Evolutionary conservation across 2,888 invertebrate species (phyloP).

Genomic region (Icerya purchasi): DNA sequence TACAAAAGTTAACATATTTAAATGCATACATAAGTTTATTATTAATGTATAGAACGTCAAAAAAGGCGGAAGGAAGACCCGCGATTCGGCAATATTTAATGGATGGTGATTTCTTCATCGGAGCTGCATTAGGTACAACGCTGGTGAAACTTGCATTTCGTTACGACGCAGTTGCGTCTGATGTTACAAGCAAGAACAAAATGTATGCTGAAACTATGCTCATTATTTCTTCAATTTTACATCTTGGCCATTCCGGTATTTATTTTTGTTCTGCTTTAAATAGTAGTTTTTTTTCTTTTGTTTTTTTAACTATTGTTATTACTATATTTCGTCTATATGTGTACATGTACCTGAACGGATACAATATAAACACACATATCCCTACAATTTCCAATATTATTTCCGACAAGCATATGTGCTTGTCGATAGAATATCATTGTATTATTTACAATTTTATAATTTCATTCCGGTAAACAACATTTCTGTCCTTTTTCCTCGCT

Average conservation of each 20-base stretch:
- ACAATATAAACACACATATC: no score
- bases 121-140: conserved; percentile 74
- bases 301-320: no score
- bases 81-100: conserved; percentile 69
- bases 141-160: conserved; percentile 73
- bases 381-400: no score
- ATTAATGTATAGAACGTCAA: conserved; percentile 13
- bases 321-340: no score
- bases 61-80: conserved; percentile 42
- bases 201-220: conserved; percentile 66
- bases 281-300: neutral
- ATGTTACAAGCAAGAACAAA: conserved; percentile 31
- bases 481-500: no score
- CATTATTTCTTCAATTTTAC: conserved; percentile 64
- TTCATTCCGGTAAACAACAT: no score
- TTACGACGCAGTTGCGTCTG: conserved; percentile 30
- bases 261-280: neutral
- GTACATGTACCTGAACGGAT: no score
- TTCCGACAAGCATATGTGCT: no score
- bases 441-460: no score
- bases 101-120: conserved; percentile 90
- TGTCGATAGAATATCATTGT: no score
- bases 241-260: conserved; percentile 54
- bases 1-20: no score
- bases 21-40: no score